Evolutionary conservation across 2,113 vertebrate species (phyloP).

Genomic region (Rhodinocichla rosea): DNA sequence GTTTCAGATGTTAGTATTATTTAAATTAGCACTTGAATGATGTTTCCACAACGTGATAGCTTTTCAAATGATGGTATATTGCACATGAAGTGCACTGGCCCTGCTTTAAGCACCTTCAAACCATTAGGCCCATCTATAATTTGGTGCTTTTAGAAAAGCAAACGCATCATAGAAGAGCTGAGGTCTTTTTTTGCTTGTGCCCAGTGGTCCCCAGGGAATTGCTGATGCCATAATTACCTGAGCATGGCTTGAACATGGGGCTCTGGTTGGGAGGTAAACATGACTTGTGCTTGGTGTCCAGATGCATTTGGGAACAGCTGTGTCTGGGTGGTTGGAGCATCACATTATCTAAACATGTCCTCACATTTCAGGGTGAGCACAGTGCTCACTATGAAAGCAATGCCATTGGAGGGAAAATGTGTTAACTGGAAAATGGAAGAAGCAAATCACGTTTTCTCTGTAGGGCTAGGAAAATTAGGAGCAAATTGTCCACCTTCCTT

Average conservation of each 20-base stretch:
- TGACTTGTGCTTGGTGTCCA: neutral
- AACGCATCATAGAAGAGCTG: neutral
- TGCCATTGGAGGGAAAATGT: neutral
- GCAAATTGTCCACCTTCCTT: neutral
- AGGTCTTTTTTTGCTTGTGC: constrained; percentile 38
- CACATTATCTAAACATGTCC: neutral
- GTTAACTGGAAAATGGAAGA: neutral
- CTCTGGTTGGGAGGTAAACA: neutral
- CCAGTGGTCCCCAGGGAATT: neutral
- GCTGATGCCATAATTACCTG: constrained; percentile 51
- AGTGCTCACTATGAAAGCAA: neutral
- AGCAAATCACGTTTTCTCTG: neutral
- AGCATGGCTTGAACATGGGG: neutral
- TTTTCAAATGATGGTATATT: constrained; percentile 61
- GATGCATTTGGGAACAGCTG: neutral
- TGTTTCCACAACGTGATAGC: constrained; percentile 50
- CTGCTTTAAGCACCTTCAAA: constrained; percentile 47
- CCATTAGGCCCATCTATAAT: constrained; percentile 65
- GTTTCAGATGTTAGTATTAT: constrained; percentile 61
- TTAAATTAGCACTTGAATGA: constrained; percentile 71
- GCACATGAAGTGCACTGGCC: constrained; percentile 41
- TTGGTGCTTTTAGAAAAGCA: constrained; percentile 56
- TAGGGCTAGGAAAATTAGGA: neutral
- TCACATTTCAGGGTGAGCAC: neutral
- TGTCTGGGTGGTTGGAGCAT: neutral